Evolutionary conservation across 2,888 invertebrate genomes (phyloP).

Genomic region (Hydrotaea cyrtoneurina): DNA sequence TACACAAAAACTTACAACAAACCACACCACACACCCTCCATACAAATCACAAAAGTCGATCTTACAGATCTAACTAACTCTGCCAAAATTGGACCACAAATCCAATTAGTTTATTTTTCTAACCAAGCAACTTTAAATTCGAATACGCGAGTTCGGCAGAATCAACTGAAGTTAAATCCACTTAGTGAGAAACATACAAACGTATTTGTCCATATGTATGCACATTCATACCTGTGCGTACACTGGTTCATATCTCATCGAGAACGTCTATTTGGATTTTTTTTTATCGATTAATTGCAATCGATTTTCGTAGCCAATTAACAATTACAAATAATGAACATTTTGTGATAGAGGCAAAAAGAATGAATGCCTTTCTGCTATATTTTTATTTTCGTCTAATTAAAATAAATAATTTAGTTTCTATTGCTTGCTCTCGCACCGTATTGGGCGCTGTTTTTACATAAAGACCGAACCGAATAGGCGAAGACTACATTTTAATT

Average conservation of each 20-base stretch:
- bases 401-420: conserved; percentile 43
- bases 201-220: not conserved
- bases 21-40: not conserved
- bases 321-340: conserved; percentile 47
- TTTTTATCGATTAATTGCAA: conserved; percentile 48
- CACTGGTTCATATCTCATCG: not conserved
- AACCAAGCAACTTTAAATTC: not conserved
- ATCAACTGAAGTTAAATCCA: conserved; percentile 38
- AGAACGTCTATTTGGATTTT: not conserved
- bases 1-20: not conserved
- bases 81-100: conserved; percentile 64
- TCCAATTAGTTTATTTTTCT: conserved; percentile 61
- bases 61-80: not conserved
- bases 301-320: conserved; percentile 47
- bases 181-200: not conserved
- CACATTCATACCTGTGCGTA: not conserved
- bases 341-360: conserved; percentile 15
- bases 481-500: conserved; percentile 30
- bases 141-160: conserved; percentile 15
- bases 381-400: conserved; percentile 11
- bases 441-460: not conserved
- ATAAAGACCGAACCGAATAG: conserved; percentile 23
- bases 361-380: not conserved
- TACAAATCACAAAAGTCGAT: not conserved
- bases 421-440: conserved; percentile 21